Conservation (phyloP, 1,140 invertebrate genomes). For the Amyelois transitella region DNA sequence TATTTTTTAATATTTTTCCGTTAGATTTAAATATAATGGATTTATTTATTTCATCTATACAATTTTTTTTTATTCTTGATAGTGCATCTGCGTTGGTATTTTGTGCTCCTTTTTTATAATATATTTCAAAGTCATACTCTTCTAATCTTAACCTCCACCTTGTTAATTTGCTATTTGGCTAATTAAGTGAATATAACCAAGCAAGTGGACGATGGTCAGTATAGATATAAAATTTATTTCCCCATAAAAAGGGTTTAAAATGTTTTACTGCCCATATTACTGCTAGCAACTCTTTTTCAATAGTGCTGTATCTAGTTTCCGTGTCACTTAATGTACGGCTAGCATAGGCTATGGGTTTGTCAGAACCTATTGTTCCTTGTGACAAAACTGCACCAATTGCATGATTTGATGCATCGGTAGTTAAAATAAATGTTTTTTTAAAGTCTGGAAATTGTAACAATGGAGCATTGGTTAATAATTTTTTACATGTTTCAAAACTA, state of each 20-base stretch:
- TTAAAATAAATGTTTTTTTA: not conserved
- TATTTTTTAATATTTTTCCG: no score
- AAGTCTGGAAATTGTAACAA: not conserved
- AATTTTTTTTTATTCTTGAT: no score
- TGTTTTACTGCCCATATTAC: conserved; percentile 1
- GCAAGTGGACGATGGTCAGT: conserved; percentile 19
- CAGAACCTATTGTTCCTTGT: conserved; percentile 3
- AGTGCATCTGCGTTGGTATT: no score
- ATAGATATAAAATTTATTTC: conserved; percentile 9
- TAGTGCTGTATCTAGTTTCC: conserved; percentile 2
- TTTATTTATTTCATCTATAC: no score
- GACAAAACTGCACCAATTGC: conserved; percentile 7
- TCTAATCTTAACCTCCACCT: conserved; percentile 12
- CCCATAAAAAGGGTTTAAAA: not conserved
- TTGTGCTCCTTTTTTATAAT: no score
- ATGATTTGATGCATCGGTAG: conserved; percentile 2
- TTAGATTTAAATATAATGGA: no score
- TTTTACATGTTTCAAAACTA: conserved; percentile 7
- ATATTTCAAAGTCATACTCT: not conserved
- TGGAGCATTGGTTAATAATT: conserved; percentile 4
- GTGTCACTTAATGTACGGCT: conserved; percentile 4
- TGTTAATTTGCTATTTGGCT: conserved; percentile 13
- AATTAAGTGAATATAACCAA: not conserved
- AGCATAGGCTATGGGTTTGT: conserved; percentile 7
- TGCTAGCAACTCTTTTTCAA: conserved; percentile 8